Conservation (phyloP, 1,140 invertebrate genomes). For the Zaprionus inermis region DNA sequence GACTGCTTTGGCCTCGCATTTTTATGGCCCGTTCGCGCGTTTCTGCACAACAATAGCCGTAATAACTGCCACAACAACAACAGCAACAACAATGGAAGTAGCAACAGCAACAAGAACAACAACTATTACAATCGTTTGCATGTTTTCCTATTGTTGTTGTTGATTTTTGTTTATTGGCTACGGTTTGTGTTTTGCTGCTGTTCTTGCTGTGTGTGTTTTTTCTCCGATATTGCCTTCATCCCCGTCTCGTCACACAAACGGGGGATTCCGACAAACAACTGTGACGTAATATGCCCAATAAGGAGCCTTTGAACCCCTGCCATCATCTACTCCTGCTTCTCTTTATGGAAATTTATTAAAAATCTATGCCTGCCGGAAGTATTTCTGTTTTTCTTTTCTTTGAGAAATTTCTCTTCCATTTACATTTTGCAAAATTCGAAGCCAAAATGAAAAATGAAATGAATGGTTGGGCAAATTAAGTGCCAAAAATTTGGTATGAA, state of each 20-base stretch:
- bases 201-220: constrained; percentile 17
- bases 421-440: neutral
- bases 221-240: constrained; percentile 18
- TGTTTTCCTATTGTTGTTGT: constrained; percentile 50
- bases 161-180: constrained; percentile 66
- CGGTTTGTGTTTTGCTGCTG: constrained; percentile 34
- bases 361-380: constrained; percentile 66
- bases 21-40: constrained; percentile 73
- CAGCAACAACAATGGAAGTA: constrained; percentile 1
- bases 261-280: constrained; percentile 48
- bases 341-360: constrained; percentile 70
- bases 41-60: constrained; percentile 44
- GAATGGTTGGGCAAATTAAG: neutral
- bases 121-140: constrained; percentile 44
- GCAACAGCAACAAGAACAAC: constrained; percentile 4
- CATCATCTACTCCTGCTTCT: neutral
- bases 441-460: constrained; percentile 2
- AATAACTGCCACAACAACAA: constrained; percentile 43
- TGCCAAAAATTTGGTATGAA: neutral
- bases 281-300: constrained; percentile 76
- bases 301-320: constrained; percentile 46
- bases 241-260: constrained; percentile 3
- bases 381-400: constrained; percentile 24
- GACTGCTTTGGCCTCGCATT: constrained; percentile 76
- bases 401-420: constrained; percentile 12